A percentile compares a stretch with the other conserved stretches of the same genome.
These are phyloP conservation scores for Neosilurus hyrtlii DNA, from an alignment of 2,797 vertebrate species.

Conservation along the genomic window DNA sequence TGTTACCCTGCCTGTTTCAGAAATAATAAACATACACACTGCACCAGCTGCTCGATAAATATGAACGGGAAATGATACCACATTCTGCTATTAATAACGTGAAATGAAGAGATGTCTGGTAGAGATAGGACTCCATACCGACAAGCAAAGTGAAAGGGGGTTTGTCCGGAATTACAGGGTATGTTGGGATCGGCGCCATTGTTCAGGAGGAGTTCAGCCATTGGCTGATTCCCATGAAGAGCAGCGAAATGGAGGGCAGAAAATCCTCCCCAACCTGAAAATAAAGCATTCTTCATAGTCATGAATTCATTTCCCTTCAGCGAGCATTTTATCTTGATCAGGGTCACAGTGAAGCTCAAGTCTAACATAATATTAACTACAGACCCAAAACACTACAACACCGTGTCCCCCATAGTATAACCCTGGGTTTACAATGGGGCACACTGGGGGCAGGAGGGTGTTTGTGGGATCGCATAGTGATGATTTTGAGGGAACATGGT, in stretches of 20 bases:
- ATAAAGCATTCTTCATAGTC: constrained; percentile 1
- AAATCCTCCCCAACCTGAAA: constrained; percentile 78
- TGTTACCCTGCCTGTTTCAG: constrained; percentile 72
- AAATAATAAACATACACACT: neutral
- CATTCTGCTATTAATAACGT: neutral
- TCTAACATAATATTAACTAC: neutral
- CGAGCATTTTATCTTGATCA: neutral
- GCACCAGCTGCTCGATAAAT: neutral
- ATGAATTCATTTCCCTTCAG: neutral
- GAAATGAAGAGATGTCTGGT: neutral
- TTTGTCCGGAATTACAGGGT: constrained; percentile 75
- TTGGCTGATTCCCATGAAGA: constrained; percentile 71
- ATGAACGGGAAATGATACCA: neutral
- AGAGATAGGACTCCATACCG: constrained; percentile 28
- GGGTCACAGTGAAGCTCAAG: neutral
- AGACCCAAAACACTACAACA: neutral
- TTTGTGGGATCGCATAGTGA: no score
- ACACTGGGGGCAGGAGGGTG: no score
- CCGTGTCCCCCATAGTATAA: no score
- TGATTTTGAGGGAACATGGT: no score
- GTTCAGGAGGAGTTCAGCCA: constrained; percentile 72
- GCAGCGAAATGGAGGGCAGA: constrained; percentile 77
- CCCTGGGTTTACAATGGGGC: no score
- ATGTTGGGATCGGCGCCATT: constrained; percentile 75
- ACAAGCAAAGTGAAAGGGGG: constrained; percentile 76